Conservation (phyloP, 2,888 invertebrate species). For the Pristionchus entomophagus region DNA sequence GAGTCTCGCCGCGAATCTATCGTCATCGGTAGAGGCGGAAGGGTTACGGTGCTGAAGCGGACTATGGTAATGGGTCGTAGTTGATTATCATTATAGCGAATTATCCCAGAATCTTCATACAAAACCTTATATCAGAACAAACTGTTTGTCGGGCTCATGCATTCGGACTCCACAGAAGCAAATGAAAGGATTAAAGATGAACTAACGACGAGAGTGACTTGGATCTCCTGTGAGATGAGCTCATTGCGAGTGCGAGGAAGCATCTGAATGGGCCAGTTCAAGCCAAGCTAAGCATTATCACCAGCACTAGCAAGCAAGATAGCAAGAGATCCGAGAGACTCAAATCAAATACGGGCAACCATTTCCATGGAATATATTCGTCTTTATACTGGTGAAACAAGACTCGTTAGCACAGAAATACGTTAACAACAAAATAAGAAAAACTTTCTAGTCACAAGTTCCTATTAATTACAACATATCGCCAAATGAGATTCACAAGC, state of each 20-base stretch:
- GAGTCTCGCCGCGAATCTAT: constrained; percentile 7
- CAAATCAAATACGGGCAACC: neutral
- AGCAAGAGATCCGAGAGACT: neutral
- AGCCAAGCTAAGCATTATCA: neutral
- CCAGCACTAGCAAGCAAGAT: too few species aligned
- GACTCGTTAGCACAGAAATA: constrained; percentile 2
- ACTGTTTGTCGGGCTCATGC: too few species aligned
- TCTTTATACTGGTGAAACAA: neutral
- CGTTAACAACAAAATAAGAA: neutral
- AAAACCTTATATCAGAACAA: too few species aligned
- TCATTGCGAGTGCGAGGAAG: neutral
- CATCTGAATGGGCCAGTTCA: neutral
- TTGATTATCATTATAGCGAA: too few species aligned
- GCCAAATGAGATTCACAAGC: neutral
- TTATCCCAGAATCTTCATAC: too few species aligned
- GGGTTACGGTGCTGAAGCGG: constrained; percentile 13
- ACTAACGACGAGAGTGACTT: neutral
- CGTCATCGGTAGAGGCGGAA: neutral
- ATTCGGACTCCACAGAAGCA: too few species aligned
- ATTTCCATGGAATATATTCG: too few species aligned
- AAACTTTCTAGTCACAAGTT: too few species aligned
- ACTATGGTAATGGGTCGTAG: too few species aligned
- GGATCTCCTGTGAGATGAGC: neutral
- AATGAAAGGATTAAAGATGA: neutral
- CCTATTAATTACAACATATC: neutral